phyloP scores from a whole-genome alignment of 2,888 invertebrate species.

The Alitta virens region DNA sequence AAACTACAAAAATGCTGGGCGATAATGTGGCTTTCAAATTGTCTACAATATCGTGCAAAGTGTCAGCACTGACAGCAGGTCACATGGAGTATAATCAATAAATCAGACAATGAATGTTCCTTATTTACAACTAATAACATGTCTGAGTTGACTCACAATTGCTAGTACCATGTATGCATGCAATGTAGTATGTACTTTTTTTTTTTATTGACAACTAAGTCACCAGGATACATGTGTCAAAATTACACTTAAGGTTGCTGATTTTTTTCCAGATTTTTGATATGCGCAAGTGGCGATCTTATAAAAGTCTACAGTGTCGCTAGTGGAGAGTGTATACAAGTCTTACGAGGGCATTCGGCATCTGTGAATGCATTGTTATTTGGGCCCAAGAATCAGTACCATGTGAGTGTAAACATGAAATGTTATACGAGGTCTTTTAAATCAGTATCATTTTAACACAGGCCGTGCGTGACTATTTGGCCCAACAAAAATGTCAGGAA shows the following conservation, averaged over 20 bases:
- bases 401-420: slow-evolving; percentile 36
- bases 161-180: no score
- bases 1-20: not conserved
- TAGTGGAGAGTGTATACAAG: slow-evolving; percentile 67
- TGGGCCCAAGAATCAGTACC: slow-evolving; percentile 45
- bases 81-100: no score
- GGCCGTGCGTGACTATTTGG: no score
- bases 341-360: slow-evolving; percentile 62
- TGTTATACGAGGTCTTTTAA: not conserved
- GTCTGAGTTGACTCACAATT: no score
- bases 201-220: no score
- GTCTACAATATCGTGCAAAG: no score
- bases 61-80: no score
- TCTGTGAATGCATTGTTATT: slow-evolving; percentile 40
- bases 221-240: no score
- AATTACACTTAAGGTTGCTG: not conserved
- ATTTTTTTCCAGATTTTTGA: slow-evolving; percentile 2
- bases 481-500: no score
- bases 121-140: no score
- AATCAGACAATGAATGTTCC: no score
- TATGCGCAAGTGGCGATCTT: slow-evolving; percentile 59
- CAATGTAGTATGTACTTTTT: no score
- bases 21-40: not conserved
- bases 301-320: slow-evolving; percentile 67
- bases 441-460: not conserved